A percentile compares a stretch with the other conserved stretches of the same genome.
phyloP scores from a whole-genome alignment of 2,797 vertebrate genomes.

The Tragelaphus eurycerus region DNA sequence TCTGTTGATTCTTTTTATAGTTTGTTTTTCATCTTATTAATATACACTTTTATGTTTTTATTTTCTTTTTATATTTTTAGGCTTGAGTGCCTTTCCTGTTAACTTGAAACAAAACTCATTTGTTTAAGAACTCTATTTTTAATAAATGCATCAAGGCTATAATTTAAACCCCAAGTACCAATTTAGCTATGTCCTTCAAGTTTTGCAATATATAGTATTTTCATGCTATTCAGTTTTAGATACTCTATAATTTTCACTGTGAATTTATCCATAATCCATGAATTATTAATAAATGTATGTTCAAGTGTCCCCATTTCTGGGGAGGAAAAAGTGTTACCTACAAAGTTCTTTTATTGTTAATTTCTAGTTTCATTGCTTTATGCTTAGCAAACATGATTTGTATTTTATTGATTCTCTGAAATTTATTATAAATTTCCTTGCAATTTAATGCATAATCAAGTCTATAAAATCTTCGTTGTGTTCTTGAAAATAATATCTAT shows the following conservation, averaged over 20 bases:
- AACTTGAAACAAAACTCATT: neutral
- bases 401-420: neutral
- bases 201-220: neutral
- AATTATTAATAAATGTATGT: conserved; percentile 7
- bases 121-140: conserved; percentile 31
- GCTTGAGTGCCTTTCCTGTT: neutral
- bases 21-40: conserved; percentile 1
- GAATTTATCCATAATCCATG: neutral
- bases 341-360: neutral
- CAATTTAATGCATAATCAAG: neutral
- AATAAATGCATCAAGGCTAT: neutral
- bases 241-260: conserved; percentile 4
- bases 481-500: neutral
- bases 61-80: conserved; percentile 14
- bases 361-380: neutral
- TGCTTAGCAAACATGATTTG: neutral
- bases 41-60: neutral
- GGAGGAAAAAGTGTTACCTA: neutral
- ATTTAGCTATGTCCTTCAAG: neutral
- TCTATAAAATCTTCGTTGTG: neutral
- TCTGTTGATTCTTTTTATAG: neutral
- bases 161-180: conserved; percentile 42
- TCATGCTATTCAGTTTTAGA: neutral
- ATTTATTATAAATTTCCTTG: neutral
- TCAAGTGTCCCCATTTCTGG: neutral